Evolutionary conservation across 2,797 vertebrate genomes (phyloP).

Genomic region (Florisuga fusca): DNA sequence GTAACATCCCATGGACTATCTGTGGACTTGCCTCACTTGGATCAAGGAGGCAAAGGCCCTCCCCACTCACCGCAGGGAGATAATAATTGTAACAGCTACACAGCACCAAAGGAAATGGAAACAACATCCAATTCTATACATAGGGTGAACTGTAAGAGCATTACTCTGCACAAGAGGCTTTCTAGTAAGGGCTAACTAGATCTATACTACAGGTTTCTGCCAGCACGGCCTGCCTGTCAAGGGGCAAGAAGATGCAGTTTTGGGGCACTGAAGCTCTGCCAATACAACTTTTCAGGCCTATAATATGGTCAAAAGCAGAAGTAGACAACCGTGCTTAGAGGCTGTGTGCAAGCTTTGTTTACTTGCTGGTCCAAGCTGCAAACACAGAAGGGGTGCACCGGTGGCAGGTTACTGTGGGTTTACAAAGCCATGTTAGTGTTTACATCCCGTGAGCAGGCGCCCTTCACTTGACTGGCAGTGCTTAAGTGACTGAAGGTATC

Average conservation of each 20-base stretch:
- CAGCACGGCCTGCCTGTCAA: not conserved
- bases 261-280: not conserved
- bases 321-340: not conserved
- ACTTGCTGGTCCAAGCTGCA: not conserved
- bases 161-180: not conserved
- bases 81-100: not conserved
- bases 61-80: not conserved
- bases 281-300: not conserved
- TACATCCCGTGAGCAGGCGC: not conserved
- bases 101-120: not conserved
- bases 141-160: not conserved
- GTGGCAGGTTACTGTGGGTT: not conserved
- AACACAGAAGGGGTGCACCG: not conserved
- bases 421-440: not conserved
- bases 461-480: not conserved
- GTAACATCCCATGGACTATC: not conserved
- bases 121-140: not conserved
- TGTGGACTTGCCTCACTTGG: not conserved
- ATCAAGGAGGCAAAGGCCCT: not conserved
- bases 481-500: not conserved
- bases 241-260: not conserved
- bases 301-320: not conserved
- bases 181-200: not conserved
- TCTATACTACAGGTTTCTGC: not conserved
- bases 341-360: not conserved